These are phyloP conservation scores for Aphaenogaster floridana DNA, from an alignment of 1,140 invertebrate species.

Conservation along the genomic window DNA sequence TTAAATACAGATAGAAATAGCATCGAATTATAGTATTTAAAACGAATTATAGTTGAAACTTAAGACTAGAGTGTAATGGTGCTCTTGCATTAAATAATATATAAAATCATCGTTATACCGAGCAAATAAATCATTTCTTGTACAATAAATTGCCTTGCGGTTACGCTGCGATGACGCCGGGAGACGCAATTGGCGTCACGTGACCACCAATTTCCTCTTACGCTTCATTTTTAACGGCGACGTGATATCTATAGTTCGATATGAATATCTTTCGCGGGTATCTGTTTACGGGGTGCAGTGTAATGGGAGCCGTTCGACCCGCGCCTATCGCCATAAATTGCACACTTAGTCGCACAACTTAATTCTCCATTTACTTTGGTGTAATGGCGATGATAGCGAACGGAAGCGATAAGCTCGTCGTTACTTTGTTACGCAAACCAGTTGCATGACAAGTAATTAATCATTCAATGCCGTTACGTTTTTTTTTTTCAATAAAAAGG, in stretches of 20 bases:
- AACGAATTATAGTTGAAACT: background rate
- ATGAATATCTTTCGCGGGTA: conserved; percentile 61
- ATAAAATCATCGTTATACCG: conserved; percentile 25
- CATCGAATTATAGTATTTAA: background rate
- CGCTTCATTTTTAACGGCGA: conserved; percentile 46
- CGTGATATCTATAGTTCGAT: conserved; percentile 55
- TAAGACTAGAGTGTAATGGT: background rate
- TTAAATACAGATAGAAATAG: background rate
- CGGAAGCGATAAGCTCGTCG: conserved; percentile 36
- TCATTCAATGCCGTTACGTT: background rate
- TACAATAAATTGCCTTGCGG: conserved; percentile 49
- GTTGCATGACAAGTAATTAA: conserved; percentile 30
- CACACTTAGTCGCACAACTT: conserved; percentile 71
- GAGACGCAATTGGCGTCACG: conserved; percentile 53
- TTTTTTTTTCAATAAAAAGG: conserved; percentile 9
- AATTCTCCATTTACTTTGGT: conserved; percentile 72
- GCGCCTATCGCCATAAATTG: conserved; percentile 72
- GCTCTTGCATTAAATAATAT: conserved; percentile 32
- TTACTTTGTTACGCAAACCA: conserved; percentile 51
- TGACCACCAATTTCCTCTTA: conserved; percentile 55
- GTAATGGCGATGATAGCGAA: conserved; percentile 67
- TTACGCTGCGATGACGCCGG: conserved; percentile 37
- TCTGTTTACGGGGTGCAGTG: conserved; percentile 65
- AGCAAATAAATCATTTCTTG: conserved; percentile 46
- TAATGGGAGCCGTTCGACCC: conserved; percentile 68